Percentiles rank a stretch among this genome's conserved stretches.
Evolutionary conservation across 2,888 invertebrate species (phyloP).

Genomic region (Oeneis ivallda): DNA sequence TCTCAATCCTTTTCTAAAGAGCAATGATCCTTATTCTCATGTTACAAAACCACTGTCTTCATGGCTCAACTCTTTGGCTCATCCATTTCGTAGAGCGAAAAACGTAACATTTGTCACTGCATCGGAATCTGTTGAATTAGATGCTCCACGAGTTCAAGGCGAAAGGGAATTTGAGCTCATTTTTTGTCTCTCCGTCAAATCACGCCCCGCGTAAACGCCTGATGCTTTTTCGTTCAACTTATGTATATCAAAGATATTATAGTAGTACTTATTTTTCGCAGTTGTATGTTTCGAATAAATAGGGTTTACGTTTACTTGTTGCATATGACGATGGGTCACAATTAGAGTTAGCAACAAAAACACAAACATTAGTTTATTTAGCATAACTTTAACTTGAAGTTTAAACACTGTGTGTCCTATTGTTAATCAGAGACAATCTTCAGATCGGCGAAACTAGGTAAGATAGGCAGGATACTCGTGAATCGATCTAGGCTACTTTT

Average conservation of each 20-base stretch:
- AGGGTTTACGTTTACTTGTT: no score
- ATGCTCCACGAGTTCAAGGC: conserved; percentile 59
- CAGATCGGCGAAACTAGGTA: no score
- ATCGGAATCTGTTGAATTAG: conserved; percentile 78
- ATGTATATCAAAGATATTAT: neutral
- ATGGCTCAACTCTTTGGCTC: conserved; percentile 42
- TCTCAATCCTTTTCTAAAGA: no score
- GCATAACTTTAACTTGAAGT: no score
- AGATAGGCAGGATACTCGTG: no score
- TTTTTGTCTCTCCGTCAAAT: conserved; percentile 59
- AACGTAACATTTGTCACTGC: conserved; percentile 79
- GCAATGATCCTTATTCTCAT: neutral
- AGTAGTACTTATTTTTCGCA: neutral
- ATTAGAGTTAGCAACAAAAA: no score
- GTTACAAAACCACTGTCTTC: conserved; percentile 21
- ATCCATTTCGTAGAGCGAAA: conserved; percentile 56
- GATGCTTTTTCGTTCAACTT: conserved; percentile 18
- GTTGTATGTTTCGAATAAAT: no score
- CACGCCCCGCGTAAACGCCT: conserved; percentile 31
- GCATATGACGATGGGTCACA: no score
- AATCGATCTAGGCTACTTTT: no score
- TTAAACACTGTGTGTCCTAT: no score
- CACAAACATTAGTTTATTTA: no score
- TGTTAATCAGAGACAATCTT: no score
- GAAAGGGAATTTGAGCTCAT: conserved; percentile 58